phyloP scores from a whole-genome alignment of 1,140 invertebrate genomes.

The Drosophila micromelanica region DNA sequence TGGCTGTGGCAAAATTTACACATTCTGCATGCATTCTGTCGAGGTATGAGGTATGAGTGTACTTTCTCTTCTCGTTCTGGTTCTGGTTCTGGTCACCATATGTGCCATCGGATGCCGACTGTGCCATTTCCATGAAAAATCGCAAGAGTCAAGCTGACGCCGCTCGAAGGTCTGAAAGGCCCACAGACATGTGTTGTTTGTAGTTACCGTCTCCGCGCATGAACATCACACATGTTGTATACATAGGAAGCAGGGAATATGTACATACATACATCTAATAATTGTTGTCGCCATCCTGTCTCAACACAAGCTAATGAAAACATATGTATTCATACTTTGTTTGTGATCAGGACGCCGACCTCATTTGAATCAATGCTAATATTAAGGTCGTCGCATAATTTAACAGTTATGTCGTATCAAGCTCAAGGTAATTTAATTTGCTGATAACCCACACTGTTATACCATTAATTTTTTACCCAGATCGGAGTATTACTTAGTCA shows the following conservation, averaged over 20 bases:
- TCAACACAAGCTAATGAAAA: not conserved
- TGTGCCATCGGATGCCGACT: slow-evolving; percentile 55
- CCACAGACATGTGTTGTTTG: slow-evolving; percentile 43
- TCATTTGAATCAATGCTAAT: not conserved
- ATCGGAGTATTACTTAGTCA: not conserved
- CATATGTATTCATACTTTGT: too few relatives aligned
- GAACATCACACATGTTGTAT: not conserved
- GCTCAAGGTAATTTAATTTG: too few relatives aligned
- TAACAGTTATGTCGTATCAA: not conserved
- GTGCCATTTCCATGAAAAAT: slow-evolving; percentile 78
- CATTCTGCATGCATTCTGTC: slow-evolving; percentile 34
- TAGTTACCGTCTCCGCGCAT: not conserved
- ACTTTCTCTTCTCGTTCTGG: slow-evolving; percentile 32
- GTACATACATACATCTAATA: slow-evolving; percentile 7
- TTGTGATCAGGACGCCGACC: not conserved
- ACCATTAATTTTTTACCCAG: too few relatives aligned
- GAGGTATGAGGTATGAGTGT: slow-evolving; percentile 21
- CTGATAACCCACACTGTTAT: not conserved
- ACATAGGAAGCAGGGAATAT: not conserved
- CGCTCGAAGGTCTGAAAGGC: slow-evolving; percentile 55
- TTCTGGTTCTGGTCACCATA: slow-evolving; percentile 73
- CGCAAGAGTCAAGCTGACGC: slow-evolving; percentile 68
- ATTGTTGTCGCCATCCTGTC: slow-evolving; percentile 21
- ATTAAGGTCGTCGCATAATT: not conserved
- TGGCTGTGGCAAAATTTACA: slow-evolving; percentile 55